phyloP scores from a whole-genome alignment of 2,113 vertebrate genomes.

The Cromileptes altivelis region DNA sequence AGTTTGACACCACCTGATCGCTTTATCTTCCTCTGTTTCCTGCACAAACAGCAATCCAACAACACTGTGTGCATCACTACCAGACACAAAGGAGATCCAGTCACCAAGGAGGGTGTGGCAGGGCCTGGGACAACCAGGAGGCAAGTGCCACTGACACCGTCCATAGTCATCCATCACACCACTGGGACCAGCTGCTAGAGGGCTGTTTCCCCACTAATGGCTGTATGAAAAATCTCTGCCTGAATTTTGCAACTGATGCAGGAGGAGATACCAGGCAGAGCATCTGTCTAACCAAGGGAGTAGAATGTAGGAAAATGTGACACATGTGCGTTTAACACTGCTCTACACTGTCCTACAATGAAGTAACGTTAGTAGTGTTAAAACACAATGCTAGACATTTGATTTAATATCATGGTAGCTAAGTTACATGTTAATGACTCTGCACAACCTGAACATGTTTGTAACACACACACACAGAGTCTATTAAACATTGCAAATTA shows the following conservation, averaged over 20 bases:
- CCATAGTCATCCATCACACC: constrained; percentile 45
- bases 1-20: constrained; percentile 41
- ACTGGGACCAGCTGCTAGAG: constrained; percentile 32
- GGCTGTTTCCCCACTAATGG: not conserved
- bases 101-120: constrained; percentile 77
- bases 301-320: not conserved
- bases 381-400: not conserved
- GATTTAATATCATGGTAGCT: not conserved
- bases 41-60: constrained; percentile 37
- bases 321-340: constrained; percentile 16
- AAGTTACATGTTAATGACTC: constrained; percentile 9
- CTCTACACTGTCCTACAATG: not conserved
- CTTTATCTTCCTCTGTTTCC: constrained; percentile 38
- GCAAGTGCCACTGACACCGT: constrained; percentile 52
- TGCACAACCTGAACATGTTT: not conserved
- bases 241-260: not conserved
- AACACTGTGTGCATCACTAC: constrained; percentile 6
- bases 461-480: not conserved
- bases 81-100: constrained; percentile 71
- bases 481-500: not conserved
- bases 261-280: not conserved
- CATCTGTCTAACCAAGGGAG: not conserved
- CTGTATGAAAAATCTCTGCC: constrained; percentile 5
- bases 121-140: constrained; percentile 52
- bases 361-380: not conserved